phyloP scores from a whole-genome alignment of 2,797 vertebrate species.

The Tapera naevia region DNA sequence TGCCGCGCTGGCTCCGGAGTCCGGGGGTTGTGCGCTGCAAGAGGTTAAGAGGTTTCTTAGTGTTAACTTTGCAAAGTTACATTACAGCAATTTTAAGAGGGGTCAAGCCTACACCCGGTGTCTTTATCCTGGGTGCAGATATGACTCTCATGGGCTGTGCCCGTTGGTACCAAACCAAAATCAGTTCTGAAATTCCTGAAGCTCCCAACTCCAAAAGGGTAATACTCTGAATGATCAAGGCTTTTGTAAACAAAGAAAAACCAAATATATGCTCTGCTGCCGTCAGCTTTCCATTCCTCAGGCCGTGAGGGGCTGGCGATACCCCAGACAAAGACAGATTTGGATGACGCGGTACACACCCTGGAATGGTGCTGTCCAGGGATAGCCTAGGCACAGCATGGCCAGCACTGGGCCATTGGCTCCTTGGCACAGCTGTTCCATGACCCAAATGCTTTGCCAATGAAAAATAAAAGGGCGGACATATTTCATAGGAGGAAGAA shows the following conservation, averaged over 20 bases:
- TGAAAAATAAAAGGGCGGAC: neutral
- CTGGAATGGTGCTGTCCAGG: accelerated
- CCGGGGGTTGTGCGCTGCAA: constrained; percentile 86
- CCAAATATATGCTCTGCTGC: neutral
- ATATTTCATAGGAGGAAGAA: neutral
- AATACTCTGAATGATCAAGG: neutral
- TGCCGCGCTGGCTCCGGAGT: constrained; percentile 77
- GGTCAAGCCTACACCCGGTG: accelerated
- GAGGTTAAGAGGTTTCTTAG: neutral
- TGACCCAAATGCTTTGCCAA: neutral
- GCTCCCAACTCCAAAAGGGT: neutral
- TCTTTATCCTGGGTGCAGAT: accelerated
- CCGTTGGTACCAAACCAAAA: accelerated
- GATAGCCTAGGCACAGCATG: accelerated
- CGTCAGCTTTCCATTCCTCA: neutral
- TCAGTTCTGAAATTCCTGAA: neutral
- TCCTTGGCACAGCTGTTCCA: neutral
- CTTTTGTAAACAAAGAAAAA: neutral
- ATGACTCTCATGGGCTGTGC: accelerated
- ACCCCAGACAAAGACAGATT: neutral
- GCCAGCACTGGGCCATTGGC: accelerated
- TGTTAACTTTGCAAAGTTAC: accelerated
- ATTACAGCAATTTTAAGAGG: neutral
- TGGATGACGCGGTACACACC: accelerated
- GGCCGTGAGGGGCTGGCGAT: neutral